Evolutionary conservation across 2,797 vertebrate genomes (phyloP).

Genomic region (Schizopygopsis pylzovi): DNA sequence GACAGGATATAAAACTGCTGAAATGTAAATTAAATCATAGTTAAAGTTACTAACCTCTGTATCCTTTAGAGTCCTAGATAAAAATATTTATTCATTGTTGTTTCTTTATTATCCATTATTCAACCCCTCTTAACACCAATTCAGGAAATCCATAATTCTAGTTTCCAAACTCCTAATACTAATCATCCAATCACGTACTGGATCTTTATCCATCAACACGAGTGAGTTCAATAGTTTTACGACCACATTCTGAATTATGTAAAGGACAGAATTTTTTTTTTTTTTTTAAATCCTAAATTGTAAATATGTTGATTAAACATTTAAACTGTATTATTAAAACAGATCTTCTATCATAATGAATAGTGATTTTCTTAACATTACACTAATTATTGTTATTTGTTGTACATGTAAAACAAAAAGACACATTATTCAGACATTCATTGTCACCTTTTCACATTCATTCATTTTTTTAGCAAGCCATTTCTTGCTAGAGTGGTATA

Average conservation of each 20-base stretch:
- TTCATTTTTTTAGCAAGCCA: no score
- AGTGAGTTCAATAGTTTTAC: not conserved
- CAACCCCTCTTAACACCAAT: not conserved
- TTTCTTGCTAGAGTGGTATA: not conserved
- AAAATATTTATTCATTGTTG: not conserved
- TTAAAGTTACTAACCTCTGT: not conserved
- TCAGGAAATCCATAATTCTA: not conserved
- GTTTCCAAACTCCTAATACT: not conserved
- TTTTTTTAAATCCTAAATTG: not conserved
- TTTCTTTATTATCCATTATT: not conserved
- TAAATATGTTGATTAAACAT: not conserved
- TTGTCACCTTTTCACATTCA: not conserved
- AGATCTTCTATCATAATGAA: not conserved
- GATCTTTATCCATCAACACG: constrained; percentile 9
- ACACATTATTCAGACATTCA: not conserved
- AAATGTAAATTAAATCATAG: no score
- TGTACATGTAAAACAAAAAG: not conserved
- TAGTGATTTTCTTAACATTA: not conserved
- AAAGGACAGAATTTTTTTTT: not conserved
- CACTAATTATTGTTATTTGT: not conserved
- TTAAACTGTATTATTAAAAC: not conserved
- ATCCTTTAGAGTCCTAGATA: not conserved
- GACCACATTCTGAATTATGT: not conserved
- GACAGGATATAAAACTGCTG: not conserved
- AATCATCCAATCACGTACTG: not conserved